Base-by-base conservation (phyloP, 2,113 vertebrate genomes). In the Rhinolophus sinicus region DNA sequence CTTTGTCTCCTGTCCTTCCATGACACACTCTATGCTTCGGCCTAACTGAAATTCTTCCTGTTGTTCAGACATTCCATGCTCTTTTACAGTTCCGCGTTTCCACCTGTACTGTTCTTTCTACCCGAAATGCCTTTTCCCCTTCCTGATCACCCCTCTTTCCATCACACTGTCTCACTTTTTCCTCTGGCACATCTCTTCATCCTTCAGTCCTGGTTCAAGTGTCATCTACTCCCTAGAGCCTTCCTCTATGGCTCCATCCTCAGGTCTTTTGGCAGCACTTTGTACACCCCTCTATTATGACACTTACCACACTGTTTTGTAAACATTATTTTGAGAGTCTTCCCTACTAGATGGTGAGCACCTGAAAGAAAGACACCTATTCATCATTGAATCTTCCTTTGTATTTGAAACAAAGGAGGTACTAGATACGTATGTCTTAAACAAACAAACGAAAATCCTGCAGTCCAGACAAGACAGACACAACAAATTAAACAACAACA, bases 271-370 rank as follows among this genome's bases (percentile, higher is more conserved):
- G 26, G 50, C 44, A 75, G 22, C 24, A 78, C 73, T 97, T 54
- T 56, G 70, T 58, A 86, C 1, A 73, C 6, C 6, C 6, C 52
- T 75, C 64, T 93, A 18, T 75, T 88, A 52, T n/a, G 75, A 80
- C 70, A 90, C 16, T 72, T 72, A 88, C 2, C 56, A 35, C 50
- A 52, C 26, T 93, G 85, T 94, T 97, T 88, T 85, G 92, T 77
- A 91, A 95, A 96, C 33, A 80, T 70, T 50, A 88, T 84, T 80
- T 81, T 90, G 60, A 94, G 47, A 90, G 14, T 50, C 88, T 90
- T 93, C 87, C 47, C 64, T 76, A 67, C 35, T 47, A 65, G 56
- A 86, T 40, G 76, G 56, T 62, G 52, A 95, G 52, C 15, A 75
- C 30, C 13, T 78, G 19, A 70, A 87, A 92, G 44, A 83, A 78